Base-by-base conservation (phyloP, 2,888 invertebrate genomes). In the Dorcus hopei region DNA sequence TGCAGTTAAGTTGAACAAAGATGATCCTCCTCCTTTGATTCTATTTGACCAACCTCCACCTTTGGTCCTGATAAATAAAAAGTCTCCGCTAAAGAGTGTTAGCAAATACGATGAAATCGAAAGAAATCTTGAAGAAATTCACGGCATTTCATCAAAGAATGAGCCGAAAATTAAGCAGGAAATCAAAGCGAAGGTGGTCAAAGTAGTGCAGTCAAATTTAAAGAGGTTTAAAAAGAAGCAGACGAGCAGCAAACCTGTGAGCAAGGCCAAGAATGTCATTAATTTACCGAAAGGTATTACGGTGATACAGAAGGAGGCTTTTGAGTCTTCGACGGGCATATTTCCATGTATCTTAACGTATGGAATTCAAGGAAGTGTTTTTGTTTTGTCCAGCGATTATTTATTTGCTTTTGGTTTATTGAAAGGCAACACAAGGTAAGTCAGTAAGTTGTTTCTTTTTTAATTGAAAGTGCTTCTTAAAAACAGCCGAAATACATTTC, bases 341-440 rank as follows among this genome's bases (percentile, higher is more conserved):
- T 72, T 66, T 59, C 54, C 66, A 3, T 68, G 68, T n/a, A 45
- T 50, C 16, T 33, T 61, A 3, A 58, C 69, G 14, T 54, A 61
- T n/a, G 72, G 70, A 19, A 57, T 73, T 38, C 70, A 70, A 52
- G 67, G 71, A 16, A 68, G 6, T 61, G 66, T 61, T 70, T 74
- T 66, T 64, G 68, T 61, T 9, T 66, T 63, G 42, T 69, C 73
- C 6, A 73, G 72, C 54, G 67, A 66, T 16, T 77, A 75, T 66
- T 53, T 77, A 16, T 77, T 74, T 57, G 72, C 73, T 47, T 70
- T 68, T 55, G 67, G 76, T 42, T 63, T 77, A 9, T 59, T 66
- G 9, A 75, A 75, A 65, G 65, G 66, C 9, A 59, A 62, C 51
- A 49, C 63, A n/a, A 67, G 73, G 72, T 72, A 61, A 62, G 58